Conservation (phyloP, 2,113 vertebrate genomes). For the Bucco capensis region DNA sequence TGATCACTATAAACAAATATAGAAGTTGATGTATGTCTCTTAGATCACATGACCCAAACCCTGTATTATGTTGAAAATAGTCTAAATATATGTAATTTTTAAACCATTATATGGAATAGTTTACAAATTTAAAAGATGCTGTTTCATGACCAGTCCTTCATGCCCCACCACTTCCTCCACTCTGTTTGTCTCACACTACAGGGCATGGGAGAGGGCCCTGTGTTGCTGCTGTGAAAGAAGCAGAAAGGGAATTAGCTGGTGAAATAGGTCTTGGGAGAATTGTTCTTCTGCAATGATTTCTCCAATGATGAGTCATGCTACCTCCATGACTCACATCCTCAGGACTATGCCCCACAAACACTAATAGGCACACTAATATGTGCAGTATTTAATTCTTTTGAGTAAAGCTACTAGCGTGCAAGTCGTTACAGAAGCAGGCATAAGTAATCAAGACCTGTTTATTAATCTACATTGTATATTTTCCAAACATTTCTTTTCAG, state of each 20-base stretch:
- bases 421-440: neutral
- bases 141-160: neutral
- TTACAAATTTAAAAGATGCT: neutral
- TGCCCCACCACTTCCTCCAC: neutral
- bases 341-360: neutral
- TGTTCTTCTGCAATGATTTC: neutral
- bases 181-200: neutral
- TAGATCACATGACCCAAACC: neutral
- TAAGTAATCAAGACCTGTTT: neutral
- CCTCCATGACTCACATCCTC: neutral
- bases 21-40: neutral
- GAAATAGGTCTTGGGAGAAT: neutral
- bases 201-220: neutral
- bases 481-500: neutral
- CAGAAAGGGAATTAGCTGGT: neutral
- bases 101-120: fast-evolving
- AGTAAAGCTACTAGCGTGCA: neutral
- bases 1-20: neutral
- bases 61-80: neutral
- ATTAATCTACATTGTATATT: neutral
- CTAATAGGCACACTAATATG: neutral
- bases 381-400: neutral
- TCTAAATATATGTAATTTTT: neutral
- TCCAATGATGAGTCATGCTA: neutral
- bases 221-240: neutral